phyloP scores from a whole-genome alignment of 37 sponge, comb jelly and placozoan species.

The Ephydatia muelleri region DNA sequence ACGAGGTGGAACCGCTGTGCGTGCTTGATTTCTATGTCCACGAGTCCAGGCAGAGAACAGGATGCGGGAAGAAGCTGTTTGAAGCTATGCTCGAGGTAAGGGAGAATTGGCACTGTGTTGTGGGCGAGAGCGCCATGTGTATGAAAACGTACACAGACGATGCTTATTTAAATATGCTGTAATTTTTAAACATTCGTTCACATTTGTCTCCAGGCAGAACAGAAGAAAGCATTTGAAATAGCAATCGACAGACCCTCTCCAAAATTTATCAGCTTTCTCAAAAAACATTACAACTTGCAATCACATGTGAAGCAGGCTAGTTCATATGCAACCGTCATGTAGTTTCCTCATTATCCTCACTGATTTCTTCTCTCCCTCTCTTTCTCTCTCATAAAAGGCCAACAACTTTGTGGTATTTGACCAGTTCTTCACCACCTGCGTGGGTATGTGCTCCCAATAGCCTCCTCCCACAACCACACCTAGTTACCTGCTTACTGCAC shows the following conservation, averaged over 20 bases:
- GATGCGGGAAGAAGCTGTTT: constrained; percentile 88
- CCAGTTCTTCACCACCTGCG: constrained; percentile 73
- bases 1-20: constrained; percentile 85
- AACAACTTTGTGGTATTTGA: constrained; percentile 93
- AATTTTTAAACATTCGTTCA: not conserved
- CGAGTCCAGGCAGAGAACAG: constrained; percentile 87
- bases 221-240: constrained; percentile 53
- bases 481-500: too few relatives aligned
- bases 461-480: too few relatives aligned
- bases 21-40: constrained; percentile 97
- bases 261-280: constrained; percentile 84
- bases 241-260: constrained; percentile 94
- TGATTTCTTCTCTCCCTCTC: not conserved
- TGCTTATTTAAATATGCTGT: too few relatives aligned
- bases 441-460: constrained; percentile 26
- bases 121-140: constrained; percentile 10
- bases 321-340: not conserved
- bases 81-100: constrained; percentile 81
- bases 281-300: constrained; percentile 77
- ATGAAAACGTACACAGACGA: not conserved
- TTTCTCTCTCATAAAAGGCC: constrained; percentile 44
- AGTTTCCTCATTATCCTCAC: not conserved
- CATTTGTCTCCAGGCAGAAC: constrained; percentile 66
- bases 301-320: constrained; percentile 77
- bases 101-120: not conserved